Conservation (phyloP, 2,888 invertebrate genomes). For the Mechanitis messenoides region DNA sequence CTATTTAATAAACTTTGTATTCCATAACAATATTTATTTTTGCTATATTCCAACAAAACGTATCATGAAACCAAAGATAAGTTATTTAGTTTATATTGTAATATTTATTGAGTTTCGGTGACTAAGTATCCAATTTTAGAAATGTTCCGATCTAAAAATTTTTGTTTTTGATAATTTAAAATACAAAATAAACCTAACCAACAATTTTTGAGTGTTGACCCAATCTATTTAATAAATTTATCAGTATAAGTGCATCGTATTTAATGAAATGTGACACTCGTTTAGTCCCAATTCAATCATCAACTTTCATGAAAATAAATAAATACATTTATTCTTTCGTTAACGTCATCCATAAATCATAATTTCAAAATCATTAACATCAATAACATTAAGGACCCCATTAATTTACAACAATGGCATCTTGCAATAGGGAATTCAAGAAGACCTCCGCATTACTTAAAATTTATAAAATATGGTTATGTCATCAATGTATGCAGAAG, state of each 20-base stretch:
- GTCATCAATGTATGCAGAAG: slow-evolving; percentile 21
- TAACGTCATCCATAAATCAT: slow-evolving; percentile 29
- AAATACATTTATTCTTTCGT: slow-evolving; percentile 31
- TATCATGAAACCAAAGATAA: neutral
- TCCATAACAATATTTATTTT: slow-evolving; percentile 13
- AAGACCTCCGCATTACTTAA: slow-evolving; percentile 10
- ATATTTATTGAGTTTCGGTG: no score
- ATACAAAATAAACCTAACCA: no score
- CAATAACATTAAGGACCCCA: slow-evolving; percentile 34
- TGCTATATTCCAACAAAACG: neutral
- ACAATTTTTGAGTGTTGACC: neutral
- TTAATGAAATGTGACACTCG: slow-evolving; percentile 28
- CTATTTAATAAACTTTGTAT: slow-evolving; percentile 14
- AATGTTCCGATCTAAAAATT: no score
- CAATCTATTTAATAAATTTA: slow-evolving; percentile 18
- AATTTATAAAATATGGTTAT: slow-evolving; percentile 18
- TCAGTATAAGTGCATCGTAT: slow-evolving; percentile 25
- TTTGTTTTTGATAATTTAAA: no score
- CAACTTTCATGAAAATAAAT: slow-evolving; percentile 32
- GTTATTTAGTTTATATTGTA: no score
- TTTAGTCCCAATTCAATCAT: slow-evolving; percentile 25
- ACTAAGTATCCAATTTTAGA: no score
- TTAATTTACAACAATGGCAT: slow-evolving; percentile 38
- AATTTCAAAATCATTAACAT: slow-evolving; percentile 30
- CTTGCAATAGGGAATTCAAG: slow-evolving; percentile 17